phyloP scores from a whole-genome alignment of 2,888 invertebrate species.

The Camptogramma bilineatum region DNA sequence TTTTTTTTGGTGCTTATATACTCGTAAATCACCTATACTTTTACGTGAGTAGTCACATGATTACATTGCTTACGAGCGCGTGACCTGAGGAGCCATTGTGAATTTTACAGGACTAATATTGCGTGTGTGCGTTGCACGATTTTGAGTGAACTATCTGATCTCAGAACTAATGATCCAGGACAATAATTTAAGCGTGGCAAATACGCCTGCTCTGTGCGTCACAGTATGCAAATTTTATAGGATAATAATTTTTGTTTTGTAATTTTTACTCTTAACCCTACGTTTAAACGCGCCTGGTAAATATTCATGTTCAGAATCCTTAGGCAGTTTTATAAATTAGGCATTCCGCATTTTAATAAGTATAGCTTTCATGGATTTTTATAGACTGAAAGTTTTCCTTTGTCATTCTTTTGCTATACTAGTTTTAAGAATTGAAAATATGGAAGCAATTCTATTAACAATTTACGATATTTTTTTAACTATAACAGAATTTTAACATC shows the following conservation, averaged over 20 bases:
- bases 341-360: neutral
- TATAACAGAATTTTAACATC: too few relatives aligned
- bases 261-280: conserved; percentile 54
- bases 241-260: conserved; percentile 54
- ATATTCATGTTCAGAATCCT: conserved; percentile 47
- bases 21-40: too few relatives aligned
- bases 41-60: too few relatives aligned
- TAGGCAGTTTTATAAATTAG: conserved; percentile 7
- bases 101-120: too few relatives aligned
- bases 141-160: conserved; percentile 24
- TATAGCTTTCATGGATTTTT: neutral
- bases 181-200: conserved; percentile 41
- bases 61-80: too few relatives aligned
- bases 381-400: neutral
- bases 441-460: too few relatives aligned
- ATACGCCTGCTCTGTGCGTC: conserved; percentile 48
- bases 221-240: conserved; percentile 61
- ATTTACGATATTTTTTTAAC: too few relatives aligned
- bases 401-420: too few relatives aligned
- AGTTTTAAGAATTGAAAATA: too few relatives aligned
- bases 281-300: conserved; percentile 42
- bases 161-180: conserved; percentile 7
- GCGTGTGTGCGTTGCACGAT: too few relatives aligned
- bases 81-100: too few relatives aligned
- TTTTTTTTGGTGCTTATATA: too few relatives aligned